Base-by-base conservation (phyloP, 2,888 invertebrate species). In the Pelosia muscerda region DNA sequence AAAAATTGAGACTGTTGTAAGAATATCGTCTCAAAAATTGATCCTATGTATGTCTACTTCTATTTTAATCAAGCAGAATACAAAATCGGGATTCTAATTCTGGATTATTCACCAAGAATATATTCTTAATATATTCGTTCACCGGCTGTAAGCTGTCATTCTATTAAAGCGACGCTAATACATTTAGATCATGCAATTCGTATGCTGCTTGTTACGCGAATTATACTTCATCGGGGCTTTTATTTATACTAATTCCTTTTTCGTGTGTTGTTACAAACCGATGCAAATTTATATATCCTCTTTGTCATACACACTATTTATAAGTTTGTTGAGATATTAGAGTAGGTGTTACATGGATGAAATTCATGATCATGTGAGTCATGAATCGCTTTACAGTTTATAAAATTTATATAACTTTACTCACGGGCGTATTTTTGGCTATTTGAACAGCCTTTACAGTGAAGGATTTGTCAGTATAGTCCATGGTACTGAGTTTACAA, bases 161-260 rank as follows among this genome's bases (percentile, higher is more conserved):
- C 55, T 38, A 63, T 56, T 38, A 63, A 63, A 54, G 19, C n/a
- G 66, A 62, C 66, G 76, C 56, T 78, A 67, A 76, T 78, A 75
- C 68, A 76, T 76, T 76, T 62, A 78, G 72, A 76, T 76, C 25
- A 68, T 53, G 57, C 79, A 59, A 78, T 77, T 59, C 70, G 61
- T 77, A 77, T 77, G 65, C 79, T 70, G 75, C 63, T 60, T 76
- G 81, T 76, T 78, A 60, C 31, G 63, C 72, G 72, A 72, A 70
- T 74, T 77, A 76, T 73, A 69, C 73, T 75, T 80, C 63, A 56
- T n/a, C 63, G 55, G 38, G 56, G 31, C 23, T 63, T 55, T 23
- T 23, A 22, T 55, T 26, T 10, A 34, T 54, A 63, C 49, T 57
- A 54, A 59, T 62, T 49, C 62, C 57, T 56, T 49, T 38, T 59